Evolutionary conservation across 2,113 vertebrate genomes (phyloP).

Genomic region (Mormoops blainvillei): DNA sequence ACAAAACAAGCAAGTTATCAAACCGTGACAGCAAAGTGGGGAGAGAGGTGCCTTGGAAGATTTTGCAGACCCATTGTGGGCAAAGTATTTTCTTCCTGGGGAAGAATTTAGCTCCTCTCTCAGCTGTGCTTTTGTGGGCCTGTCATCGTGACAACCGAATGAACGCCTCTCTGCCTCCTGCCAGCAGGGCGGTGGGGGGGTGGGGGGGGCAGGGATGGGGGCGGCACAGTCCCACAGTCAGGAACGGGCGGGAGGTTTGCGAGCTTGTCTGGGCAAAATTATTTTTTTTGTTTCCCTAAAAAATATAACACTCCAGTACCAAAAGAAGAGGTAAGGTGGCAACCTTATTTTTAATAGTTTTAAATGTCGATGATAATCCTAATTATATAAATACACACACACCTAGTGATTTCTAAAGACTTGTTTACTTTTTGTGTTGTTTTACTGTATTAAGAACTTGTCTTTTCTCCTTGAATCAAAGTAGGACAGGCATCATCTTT

Average conservation of each 20-base stretch:
- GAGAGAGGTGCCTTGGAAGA: conserved; percentile 69
- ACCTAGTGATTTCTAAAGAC: conserved; percentile 77
- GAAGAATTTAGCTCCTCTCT: conserved; percentile 68
- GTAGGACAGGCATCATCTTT: conserved; percentile 59
- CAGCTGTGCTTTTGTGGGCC: conserved; percentile 72
- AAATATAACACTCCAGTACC: conserved; percentile 42
- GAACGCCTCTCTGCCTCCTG: conserved; percentile 63
- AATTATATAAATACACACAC: conserved; percentile 52
- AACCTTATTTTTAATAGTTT: conserved; percentile 83
- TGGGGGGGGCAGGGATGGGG: neutral
- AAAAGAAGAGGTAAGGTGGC: conserved; percentile 79
- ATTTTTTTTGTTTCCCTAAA: neutral
- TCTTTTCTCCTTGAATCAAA: conserved; percentile 73
- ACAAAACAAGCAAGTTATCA: neutral
- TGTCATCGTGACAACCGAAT: conserved; percentile 64
- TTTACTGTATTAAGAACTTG: conserved; percentile 74
- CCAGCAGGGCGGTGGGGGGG: conserved; percentile 41
- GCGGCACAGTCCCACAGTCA: conserved; percentile 33
- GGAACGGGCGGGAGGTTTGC: conserved; percentile 50
- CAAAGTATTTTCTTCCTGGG: conserved; percentile 74
- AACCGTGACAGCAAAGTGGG: neutral
- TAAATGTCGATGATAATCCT: conserved; percentile 76
- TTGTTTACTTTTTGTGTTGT: conserved; percentile 78
- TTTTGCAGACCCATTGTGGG: conserved; percentile 61
- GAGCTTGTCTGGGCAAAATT: conserved; percentile 61